Base-by-base conservation (phyloP, 2,888 invertebrate genomes). In the Eubasilissa splendida region DNA sequence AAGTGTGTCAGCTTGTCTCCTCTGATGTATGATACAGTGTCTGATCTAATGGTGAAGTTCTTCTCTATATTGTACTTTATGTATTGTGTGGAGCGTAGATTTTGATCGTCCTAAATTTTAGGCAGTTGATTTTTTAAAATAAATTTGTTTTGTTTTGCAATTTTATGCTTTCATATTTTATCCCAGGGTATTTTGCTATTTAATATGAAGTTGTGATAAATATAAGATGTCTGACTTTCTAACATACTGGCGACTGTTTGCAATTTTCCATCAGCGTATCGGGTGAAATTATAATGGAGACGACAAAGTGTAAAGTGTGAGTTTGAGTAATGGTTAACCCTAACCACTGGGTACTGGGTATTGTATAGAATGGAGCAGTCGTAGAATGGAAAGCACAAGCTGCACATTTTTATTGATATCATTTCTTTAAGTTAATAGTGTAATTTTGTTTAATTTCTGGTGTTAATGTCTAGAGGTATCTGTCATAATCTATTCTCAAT, bases 381-480 rank as follows among this genome's bases (percentile, higher is more conserved):
- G 42, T 50, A n/a, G 14, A 68, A 50, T 68, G 68, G 68, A 42
- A 31, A 53, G 54, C 14, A 66, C 79, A 52, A 79, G 79, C 75
- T 75, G 8, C 79, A 68, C 79, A 75, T 65, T 66, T 65, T 68
- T 66, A 22, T 65, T 65, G 33, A 66, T 58, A 42, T 79, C 79
- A 79, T 79, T 79, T 79, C 79, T 79, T 79, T 79, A 74, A 79
- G 79, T 79, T 79, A 79, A 74, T 79, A 79, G 79, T 79, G 74
- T 79, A 79, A 79, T 79, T 79, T 79, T 42, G 14, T 56, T 65
- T 65, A 68, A 78, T 65, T 78, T 81, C 81, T 78, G 81, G 81
- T 78, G 78, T 78, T 81, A 70, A 80, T 80, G 81, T 81, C 81
- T 81, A 81, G 81, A 81, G 81, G 75, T 78, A 81, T 66, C 76